These are phyloP conservation scores for Tinea pellionella DNA, from an alignment of 2,888 invertebrate species.

Conservation along the genomic window DNA sequence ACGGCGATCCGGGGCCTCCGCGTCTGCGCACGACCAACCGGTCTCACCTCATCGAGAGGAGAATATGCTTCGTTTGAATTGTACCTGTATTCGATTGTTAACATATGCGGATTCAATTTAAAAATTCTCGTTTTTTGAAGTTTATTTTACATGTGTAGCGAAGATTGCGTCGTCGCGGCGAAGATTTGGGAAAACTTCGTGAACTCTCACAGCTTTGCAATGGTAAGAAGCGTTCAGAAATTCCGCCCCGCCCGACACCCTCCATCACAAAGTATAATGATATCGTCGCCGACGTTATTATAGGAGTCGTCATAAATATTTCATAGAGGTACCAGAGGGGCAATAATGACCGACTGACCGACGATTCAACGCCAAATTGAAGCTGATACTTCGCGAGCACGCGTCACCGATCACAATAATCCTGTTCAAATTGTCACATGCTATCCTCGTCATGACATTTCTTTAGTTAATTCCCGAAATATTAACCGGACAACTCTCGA, in stretches of 20 bases:
- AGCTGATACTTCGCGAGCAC: neutral
- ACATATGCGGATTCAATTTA: conserved; percentile 24
- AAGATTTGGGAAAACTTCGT: conserved; percentile 22
- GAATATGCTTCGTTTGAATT: conserved; percentile 17
- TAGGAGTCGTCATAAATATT: conserved; percentile 69
- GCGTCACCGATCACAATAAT: neutral
- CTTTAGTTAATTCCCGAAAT: too few species aligned
- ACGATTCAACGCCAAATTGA: conserved; percentile 18
- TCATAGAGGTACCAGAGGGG: conserved; percentile 56
- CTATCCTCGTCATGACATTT: neutral
- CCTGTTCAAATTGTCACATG: neutral
- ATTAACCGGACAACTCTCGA: too few species aligned
- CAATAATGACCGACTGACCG: conserved; percentile 66
- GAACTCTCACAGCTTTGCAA: conserved; percentile 58
- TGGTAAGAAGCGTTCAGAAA: conserved; percentile 67
- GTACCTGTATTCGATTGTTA: neutral
- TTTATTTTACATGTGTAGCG: conserved; percentile 36
- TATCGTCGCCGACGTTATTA: conserved; percentile 66
- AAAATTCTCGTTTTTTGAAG: conserved; percentile 22
- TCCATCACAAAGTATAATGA: conserved; percentile 73
- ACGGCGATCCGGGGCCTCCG: conserved; percentile 79
- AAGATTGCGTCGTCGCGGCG: conserved; percentile 22
- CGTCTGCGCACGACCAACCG: conserved; percentile 50
- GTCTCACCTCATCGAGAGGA: neutral
- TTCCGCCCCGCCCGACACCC: conserved; percentile 66